Conservation (phyloP, 2,888 invertebrate species). For the Deroplatys truncata region DNA sequence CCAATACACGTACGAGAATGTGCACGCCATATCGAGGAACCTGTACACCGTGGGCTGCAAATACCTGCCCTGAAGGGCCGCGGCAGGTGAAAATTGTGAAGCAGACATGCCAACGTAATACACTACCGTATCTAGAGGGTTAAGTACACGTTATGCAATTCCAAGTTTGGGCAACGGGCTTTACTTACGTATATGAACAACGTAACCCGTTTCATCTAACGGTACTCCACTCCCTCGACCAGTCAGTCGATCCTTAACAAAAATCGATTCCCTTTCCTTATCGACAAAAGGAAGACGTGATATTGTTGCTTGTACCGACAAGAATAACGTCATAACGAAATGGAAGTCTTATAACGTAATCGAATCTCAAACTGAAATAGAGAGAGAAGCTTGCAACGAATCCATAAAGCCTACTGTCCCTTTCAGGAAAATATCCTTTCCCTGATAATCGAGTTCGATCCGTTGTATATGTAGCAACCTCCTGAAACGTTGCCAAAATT, state of each 20-base stretch:
- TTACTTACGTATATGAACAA: background rate
- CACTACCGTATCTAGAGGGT: background rate
- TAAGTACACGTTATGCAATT: background rate
- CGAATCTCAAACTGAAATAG: background rate
- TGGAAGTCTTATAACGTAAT: background rate
- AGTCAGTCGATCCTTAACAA: background rate
- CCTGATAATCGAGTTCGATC: no score
- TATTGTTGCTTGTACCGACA: background rate
- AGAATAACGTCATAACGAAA: background rate
- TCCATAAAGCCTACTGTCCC: background rate
- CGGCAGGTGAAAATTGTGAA: background rate
- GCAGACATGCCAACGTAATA: background rate
- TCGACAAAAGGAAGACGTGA: background rate
- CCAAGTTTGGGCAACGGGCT: background rate
- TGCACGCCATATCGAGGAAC: background rate
- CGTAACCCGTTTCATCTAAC: background rate
- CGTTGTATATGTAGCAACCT: no score
- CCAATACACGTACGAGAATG: background rate
- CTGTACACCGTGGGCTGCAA: background rate
- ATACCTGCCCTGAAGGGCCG: background rate
- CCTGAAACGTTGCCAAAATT: no score
- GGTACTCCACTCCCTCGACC: background rate
- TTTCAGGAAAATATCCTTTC: background rate
- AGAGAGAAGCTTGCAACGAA: background rate
- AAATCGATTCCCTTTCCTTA: background rate